Evolutionary conservation across 23 tunicate species (phyloP), one percentile per base, ranked within the genome.

Genomic region (Ciona savignyi): DNA sequence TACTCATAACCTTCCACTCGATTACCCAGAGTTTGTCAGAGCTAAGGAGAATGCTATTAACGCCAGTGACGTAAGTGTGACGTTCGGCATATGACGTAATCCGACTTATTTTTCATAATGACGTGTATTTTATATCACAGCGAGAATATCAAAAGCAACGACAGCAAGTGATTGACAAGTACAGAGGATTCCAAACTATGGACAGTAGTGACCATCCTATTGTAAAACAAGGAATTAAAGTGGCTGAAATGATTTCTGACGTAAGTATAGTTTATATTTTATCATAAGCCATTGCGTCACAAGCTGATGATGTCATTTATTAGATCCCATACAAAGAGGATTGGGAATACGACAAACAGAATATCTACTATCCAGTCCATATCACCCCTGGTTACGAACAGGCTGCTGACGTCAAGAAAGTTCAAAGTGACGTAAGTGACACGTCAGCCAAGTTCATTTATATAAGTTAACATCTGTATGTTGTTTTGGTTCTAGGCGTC

Each of bases 181-280:
- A 84, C 81, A 80, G 86, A 4, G 97, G 97, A 60, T 91, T 74
- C 65, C 97, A 91, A 60, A 91, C 91, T n/a, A 84, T 91, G 86
- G 91, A 91, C 71, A 72, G 86, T 42, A 75, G 75, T 51, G 91
- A 84, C 25, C 97, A 91, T 77, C 97, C 97, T 30, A 81, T 91
- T 66, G 97, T 91, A 26, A 79, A 80, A 76, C 91, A 81, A 75
- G 79, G 88, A 63, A 76, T 72, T 23, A 72, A 84, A 71, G 83
- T 85, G 6, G 83, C 82, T 21, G 82, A 91, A 65, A 79, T 91
- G 26, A 32, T 25, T 15, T 64, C 74, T 29, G 60, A 82, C 35
- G 87, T 82, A 77, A 42, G 56, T 42, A 42, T 6, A 6, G 56
- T 42, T 9, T 11, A 63, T 49, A 49, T 11, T 49, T 49, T 49